Percentiles rank a stretch among this genome's conserved stretches.
Evolutionary conservation across 1,140 invertebrate genomes (phyloP).

Genomic region (Bursaphelenchus mucronatus): DNA sequence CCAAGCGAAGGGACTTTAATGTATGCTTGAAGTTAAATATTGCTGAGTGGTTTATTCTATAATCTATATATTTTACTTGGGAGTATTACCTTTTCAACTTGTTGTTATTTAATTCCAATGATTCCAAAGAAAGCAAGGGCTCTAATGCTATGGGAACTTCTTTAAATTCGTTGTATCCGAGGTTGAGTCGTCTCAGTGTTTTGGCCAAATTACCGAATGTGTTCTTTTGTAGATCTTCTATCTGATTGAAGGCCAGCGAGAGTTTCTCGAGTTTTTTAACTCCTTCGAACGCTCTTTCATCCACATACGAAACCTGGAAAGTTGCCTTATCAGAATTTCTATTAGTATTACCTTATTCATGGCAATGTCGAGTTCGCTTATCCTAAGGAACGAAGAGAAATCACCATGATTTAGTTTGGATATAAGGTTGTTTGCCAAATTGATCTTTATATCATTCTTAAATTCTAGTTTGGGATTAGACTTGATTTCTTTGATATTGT

Average conservation of each 20-base stretch:
- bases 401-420: conserved; percentile 15
- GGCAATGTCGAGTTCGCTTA: conserved; percentile 32
- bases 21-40: conserved; percentile 38
- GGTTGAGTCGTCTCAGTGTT: conserved; percentile 34
- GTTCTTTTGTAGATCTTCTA: conserved; percentile 37
- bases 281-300: conserved; percentile 29
- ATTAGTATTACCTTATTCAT: conserved; percentile 8
- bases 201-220: conserved; percentile 40
- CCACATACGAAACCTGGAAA: conserved; percentile 30
- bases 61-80: conserved; percentile 25
- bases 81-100: conserved; percentile 30
- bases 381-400: conserved; percentile 33
- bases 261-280: conserved; percentile 27
- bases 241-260: conserved; percentile 35
- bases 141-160: conserved; percentile 28
- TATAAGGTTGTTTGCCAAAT: conserved; percentile 38
- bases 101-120: conserved; percentile 42
- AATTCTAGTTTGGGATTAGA: conserved; percentile 27
- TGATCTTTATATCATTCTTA: conserved; percentile 25
- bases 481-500: conserved; percentile 38
- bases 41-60: conserved; percentile 30
- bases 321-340: neutral
- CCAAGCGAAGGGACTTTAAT: conserved; percentile 34
- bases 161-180: conserved; percentile 38
- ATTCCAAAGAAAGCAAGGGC: conserved; percentile 25